These are phyloP conservation scores for Drosophila fungiperda DNA, from an alignment of 2,888 invertebrate species.

Conservation along the genomic window DNA sequence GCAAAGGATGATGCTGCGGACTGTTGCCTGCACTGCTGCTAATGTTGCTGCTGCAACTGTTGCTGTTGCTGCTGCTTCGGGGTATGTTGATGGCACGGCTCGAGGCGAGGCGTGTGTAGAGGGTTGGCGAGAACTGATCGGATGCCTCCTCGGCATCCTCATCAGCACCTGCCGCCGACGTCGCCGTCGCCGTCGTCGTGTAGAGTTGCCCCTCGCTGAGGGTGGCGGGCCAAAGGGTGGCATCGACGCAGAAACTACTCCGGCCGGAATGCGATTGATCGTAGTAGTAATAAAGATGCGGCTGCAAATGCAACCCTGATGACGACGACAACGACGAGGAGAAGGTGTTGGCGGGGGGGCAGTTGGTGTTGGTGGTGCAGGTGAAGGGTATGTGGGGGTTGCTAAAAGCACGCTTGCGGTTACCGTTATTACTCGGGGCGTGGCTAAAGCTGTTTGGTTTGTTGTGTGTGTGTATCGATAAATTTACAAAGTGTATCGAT, in stretches of 20 bases:
- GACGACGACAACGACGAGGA: conserved; percentile 17
- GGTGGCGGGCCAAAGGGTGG: conserved; percentile 69
- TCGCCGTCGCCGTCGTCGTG: conserved; percentile 4
- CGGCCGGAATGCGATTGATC: conserved; percentile 74
- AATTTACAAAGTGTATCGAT: background rate
- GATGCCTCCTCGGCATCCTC: conserved; percentile 74
- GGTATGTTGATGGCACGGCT: conserved; percentile 82
- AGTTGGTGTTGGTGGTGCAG: background rate
- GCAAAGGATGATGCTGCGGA: conserved; percentile 69
- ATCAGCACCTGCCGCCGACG: conserved; percentile 30
- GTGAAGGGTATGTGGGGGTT: conserved; percentile 76
- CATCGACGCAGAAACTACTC: conserved; percentile 78
- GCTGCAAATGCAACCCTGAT: conserved; percentile 31
- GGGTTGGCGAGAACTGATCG: conserved; percentile 81
- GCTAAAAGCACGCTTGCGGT: conserved; percentile 81
- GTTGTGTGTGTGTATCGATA: background rate
- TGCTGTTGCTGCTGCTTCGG: conserved; percentile 38
- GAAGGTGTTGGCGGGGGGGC: background rate
- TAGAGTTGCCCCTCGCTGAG: conserved; percentile 68
- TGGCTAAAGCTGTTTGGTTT: conserved; percentile 7
- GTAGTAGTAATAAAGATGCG: conserved; percentile 73
- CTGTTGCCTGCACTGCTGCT: conserved; percentile 77
- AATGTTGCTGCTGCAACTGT: background rate
- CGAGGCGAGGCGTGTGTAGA: conserved; percentile 56
- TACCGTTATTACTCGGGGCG: conserved; percentile 44